Percentiles rank a stretch among this genome's conserved stretches.
phyloP scores from a whole-genome alignment of 2,888 invertebrate genomes.

The Noctua fimbriata region DNA sequence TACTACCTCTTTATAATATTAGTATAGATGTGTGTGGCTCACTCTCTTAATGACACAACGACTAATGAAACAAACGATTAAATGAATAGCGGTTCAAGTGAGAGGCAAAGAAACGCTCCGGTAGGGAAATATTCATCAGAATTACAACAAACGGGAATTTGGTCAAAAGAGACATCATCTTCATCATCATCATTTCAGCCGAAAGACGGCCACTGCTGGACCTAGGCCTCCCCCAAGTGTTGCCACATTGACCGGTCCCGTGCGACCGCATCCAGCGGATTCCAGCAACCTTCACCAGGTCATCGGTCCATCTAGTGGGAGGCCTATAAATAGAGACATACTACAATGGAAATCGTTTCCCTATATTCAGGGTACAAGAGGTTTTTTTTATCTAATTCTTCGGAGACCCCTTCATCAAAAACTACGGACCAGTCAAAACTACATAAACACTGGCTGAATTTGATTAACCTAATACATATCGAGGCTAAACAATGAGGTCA shows the following conservation, averaged over 20 bases:
- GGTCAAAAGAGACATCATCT: background rate
- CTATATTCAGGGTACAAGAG: background rate
- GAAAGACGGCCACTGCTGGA: too few relatives aligned
- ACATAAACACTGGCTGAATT: slow-evolving; percentile 37
- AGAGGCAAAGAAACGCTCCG: background rate
- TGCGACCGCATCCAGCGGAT: too few relatives aligned
- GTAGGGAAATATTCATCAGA: background rate
- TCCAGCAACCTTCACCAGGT: too few relatives aligned
- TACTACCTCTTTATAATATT: too few relatives aligned
- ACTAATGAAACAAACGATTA: background rate
- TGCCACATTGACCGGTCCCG: too few relatives aligned
- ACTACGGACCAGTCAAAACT: slow-evolving; percentile 13
- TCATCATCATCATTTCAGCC: too few relatives aligned
- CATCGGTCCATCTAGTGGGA: too few relatives aligned
- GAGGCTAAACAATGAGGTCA: slow-evolving; percentile 48
- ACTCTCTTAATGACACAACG: too few relatives aligned
- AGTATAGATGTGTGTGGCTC: background rate
- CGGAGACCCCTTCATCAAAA: slow-evolving; percentile 2
- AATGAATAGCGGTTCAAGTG: background rate
- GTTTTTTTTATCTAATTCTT: background rate
- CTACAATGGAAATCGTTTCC: background rate
- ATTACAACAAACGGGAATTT: background rate
- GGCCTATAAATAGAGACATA: too few relatives aligned
- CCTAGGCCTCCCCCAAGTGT: too few relatives aligned
- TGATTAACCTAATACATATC: slow-evolving; percentile 51